These are phyloP conservation scores for Chrysolophus pictus DNA, from an alignment of 2,797 vertebrate genomes.

Conservation along the genomic window DNA sequence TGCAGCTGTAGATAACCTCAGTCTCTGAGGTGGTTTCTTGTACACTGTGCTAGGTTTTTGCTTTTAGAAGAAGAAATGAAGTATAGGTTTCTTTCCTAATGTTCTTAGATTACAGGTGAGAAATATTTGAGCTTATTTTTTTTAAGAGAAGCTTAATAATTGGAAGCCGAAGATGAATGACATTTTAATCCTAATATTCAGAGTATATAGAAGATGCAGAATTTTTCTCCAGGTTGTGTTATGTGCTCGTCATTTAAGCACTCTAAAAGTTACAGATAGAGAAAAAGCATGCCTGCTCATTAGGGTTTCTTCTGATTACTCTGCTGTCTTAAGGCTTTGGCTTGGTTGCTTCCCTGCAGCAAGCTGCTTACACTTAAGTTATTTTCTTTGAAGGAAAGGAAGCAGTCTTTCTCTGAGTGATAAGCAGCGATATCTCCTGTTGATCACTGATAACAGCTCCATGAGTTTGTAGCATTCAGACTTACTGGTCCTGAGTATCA, in stretches of 20 bases:
- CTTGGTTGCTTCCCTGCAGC: not conserved
- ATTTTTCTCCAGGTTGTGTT: not conserved
- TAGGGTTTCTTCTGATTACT: not conserved
- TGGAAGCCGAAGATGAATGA: too few relatives aligned
- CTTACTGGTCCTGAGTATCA: not conserved
- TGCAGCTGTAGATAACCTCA: slow-evolving; percentile 64
- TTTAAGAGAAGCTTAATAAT: too few relatives aligned
- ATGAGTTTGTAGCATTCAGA: not conserved
- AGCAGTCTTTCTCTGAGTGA: not conserved
- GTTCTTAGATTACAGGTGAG: slow-evolving; percentile 73
- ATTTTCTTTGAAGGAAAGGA: not conserved
- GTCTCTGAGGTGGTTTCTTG: slow-evolving; percentile 55
- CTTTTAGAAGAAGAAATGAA: slow-evolving; percentile 65
- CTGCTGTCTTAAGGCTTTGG: not conserved
- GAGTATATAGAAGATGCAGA: not conserved
- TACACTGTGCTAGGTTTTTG: slow-evolving; percentile 45
- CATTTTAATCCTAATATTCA: too few relatives aligned
- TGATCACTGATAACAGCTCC: not conserved
- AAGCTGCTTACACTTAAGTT: not conserved
- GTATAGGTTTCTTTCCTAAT: slow-evolving; percentile 57
- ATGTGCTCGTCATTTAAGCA: not conserved
- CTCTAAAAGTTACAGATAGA: not conserved
- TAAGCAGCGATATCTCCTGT: not conserved
- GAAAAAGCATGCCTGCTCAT: not conserved
- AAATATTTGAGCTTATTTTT: slow-evolving; percentile 57